A percentile compares a stretch with the other conserved stretches of the same genome.
These are phyloP conservation scores for Physocephala rufipes DNA, from an alignment of 2,888 invertebrate species.

Conservation along the genomic window DNA sequence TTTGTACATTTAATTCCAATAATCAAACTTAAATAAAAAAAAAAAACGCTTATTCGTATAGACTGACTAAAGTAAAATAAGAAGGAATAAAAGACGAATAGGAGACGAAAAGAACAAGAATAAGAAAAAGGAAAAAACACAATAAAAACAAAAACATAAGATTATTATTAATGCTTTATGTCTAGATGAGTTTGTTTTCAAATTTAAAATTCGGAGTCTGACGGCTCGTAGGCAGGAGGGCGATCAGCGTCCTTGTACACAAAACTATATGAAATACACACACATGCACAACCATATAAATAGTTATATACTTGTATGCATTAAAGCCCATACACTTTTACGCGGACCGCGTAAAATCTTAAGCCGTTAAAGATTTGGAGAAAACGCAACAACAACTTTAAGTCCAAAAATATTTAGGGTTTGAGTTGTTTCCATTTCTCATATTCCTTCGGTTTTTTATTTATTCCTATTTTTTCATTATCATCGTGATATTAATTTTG, in stretches of 20 bases:
- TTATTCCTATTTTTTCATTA: background rate
- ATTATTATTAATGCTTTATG: constrained; percentile 57
- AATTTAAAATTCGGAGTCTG: constrained; percentile 54
- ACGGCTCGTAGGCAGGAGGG: constrained; percentile 49
- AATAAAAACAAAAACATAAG: constrained; percentile 45
- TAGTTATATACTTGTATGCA: too few relatives aligned
- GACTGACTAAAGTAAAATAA: constrained; percentile 40
- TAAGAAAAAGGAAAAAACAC: constrained; percentile 36
- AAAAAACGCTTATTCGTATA: too few relatives aligned
- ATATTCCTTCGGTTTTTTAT: background rate
- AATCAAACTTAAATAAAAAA: too few relatives aligned
- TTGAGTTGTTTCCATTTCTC: constrained; percentile 19
- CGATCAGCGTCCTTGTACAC: constrained; percentile 42
- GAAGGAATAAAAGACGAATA: background rate
- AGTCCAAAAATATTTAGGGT: constrained; percentile 25
- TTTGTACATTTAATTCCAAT: too few relatives aligned
- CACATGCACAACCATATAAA: constrained; percentile 39
- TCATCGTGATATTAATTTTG: background rate
- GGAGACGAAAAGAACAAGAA: constrained; percentile 10
- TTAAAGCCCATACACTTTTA: background rate
- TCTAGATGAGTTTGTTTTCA: constrained; percentile 57
- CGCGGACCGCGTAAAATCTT: background rate
- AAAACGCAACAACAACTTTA: constrained; percentile 30
- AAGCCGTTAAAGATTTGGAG: constrained; percentile 15
- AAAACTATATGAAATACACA: constrained; percentile 30